A percentile compares a stretch with the other conserved stretches of the same genome.
Conservation (phyloP, 2,113 vertebrate species). For the Vulpes vulpes region DNA sequence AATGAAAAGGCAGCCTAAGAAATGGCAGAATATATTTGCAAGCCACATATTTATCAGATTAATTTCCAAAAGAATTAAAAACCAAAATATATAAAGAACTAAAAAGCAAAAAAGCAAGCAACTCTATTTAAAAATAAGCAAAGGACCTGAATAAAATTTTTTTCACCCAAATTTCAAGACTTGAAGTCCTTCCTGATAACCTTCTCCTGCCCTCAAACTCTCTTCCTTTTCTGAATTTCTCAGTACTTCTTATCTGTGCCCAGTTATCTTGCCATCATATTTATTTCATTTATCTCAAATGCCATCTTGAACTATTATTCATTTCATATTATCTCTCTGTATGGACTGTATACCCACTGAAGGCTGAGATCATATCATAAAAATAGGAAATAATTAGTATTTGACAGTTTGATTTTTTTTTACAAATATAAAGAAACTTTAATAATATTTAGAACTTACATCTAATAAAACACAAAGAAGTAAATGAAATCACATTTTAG, state of each 20-base stretch:
- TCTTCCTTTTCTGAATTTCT: neutral
- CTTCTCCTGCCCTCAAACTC: neutral
- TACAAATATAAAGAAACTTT: constrained; percentile 15
- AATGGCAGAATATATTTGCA: neutral
- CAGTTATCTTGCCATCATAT: neutral
- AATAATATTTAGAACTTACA: neutral
- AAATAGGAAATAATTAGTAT: neutral
- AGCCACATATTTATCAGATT: neutral
- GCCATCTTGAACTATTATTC: neutral
- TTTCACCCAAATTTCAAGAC: neutral
- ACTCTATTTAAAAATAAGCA: neutral
- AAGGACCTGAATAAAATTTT: neutral
- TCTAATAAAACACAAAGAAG: neutral
- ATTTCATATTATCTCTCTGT: neutral
- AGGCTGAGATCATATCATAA: neutral
- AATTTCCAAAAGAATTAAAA: neutral
- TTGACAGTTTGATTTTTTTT: neutral
- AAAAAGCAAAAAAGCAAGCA: neutral
- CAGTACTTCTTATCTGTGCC: neutral
- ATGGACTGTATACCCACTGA: neutral
- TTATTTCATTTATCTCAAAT: neutral
- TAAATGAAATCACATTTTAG: constrained; percentile 5
- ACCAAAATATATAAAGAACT: neutral
- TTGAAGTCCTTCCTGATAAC: neutral
- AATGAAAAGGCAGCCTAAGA: neutral